Evolutionary conservation across 2,888 invertebrate species (phyloP), one percentile per base, ranked within the genome.

Genomic region (Drosophila basisetae): DNA sequence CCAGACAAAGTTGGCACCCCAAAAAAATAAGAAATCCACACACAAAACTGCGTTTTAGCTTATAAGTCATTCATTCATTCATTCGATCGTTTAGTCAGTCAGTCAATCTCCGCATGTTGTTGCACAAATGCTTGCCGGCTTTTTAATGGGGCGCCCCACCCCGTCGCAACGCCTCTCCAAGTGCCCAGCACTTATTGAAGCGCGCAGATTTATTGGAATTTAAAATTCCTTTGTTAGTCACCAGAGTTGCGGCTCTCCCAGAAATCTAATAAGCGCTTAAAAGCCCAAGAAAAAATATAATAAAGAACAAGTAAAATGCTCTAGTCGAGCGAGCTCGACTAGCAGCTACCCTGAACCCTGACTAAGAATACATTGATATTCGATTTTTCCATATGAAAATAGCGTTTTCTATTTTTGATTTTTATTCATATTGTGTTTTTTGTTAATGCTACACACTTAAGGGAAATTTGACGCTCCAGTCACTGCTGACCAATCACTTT

Each of bases 201-300:
- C 74, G 76, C 82, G 78, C 85, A 83, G 87, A 87, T 87, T 87
- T 87, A 87, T 87, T 84, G 84, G 84, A 87, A 87, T 89, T 87
- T 89, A 61, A 87, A 87, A 87, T 84, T 81, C 78, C 72, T 80
- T 87, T 89, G 75, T 83, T 77, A 78, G 73, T 74, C 75, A 65
- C 59, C 71, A 73, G 63, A 68, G 73, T 60, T 76, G 73, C 68
- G 69, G 33, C 74, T 49, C 28, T n/a, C 3, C 6, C 31, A 53
- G 69, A 69, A 87, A 84, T 84, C 88, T 84, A 88, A 85, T 84
- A 84, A 85, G 76, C 89, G 81, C 78, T 13, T 22, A 67, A 74
- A 66, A 74, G 35, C 55, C 54, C 13, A 31, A 52, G 37, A 68
- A 65, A 56, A 56, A 56, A 41, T 25, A 47, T 25, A 47, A 47